These are phyloP conservation scores for Syngnathus rostellatus DNA, from an alignment of 2,797 vertebrate species.

Conservation along the genomic window DNA sequence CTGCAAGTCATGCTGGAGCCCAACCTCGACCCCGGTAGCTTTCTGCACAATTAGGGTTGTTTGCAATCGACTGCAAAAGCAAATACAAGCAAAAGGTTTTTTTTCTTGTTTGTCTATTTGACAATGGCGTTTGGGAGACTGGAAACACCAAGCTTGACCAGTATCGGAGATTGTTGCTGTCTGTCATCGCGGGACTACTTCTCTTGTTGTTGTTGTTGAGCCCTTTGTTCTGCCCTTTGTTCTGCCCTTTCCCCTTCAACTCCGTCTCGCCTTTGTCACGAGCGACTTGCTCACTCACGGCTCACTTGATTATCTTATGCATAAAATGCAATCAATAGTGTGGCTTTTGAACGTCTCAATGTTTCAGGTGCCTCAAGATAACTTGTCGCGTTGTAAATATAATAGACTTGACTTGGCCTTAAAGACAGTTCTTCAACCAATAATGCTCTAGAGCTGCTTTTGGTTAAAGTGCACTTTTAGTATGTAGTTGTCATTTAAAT, in stretches of 20 bases:
- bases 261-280: no score
- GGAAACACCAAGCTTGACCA: not conserved
- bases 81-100: not conserved
- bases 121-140: not conserved
- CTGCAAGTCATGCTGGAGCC: slow-evolving; percentile 7
- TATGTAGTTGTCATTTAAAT: not conserved
- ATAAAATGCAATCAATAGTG: no score
- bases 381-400: no score
- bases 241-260: not conserved
- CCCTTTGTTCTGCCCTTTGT: not conserved
- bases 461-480: not conserved
- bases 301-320: no score
- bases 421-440: no score
- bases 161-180: not conserved
- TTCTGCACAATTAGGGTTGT: slow-evolving; percentile 19
- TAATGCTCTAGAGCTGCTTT: no score
- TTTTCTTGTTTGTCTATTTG: not conserved
- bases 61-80: not conserved
- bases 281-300: no score
- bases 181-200: not conserved
- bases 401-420: no score
- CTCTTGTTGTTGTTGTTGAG: not conserved
- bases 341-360: no score
- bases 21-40: slow-evolving; percentile 17
- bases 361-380: no score